These are phyloP conservation scores for Notarius quadriscutis DNA, from an alignment of 2,113 vertebrate genomes.

Conservation along the genomic window DNA sequence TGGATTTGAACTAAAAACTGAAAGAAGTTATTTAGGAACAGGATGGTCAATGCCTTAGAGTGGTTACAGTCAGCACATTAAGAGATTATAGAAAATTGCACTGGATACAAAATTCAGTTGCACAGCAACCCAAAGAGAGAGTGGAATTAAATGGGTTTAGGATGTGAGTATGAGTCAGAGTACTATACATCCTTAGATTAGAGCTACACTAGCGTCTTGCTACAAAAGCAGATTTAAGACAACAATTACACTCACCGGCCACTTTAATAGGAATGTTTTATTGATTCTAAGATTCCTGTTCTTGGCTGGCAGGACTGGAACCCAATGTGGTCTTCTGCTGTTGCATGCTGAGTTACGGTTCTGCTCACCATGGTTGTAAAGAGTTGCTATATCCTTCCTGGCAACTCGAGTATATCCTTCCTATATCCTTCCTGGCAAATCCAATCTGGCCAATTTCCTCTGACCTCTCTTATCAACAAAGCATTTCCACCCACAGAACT, in stretches of 20 bases:
- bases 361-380: no score
- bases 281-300: no score
- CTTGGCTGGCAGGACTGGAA: no score
- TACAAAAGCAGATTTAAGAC: not conserved
- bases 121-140: conserved; percentile 10
- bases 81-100: conserved; percentile 71
- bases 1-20: conserved; percentile 15
- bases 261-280: no score
- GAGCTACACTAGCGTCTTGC: not conserved
- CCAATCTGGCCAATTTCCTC: no score
- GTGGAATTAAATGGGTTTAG: not conserved
- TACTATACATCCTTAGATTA: not conserved
- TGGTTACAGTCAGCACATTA: conserved; percentile 62
- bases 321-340: no score
- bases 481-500: no score
- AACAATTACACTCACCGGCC: not conserved
- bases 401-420: no score
- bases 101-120: conserved; percentile 38
- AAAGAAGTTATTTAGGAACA: not conserved
- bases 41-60: not conserved
- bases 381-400: no score
- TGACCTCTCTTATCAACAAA: no score
- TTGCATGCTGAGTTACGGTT: no score
- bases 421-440: no score
- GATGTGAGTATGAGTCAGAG: not conserved